Base-by-base conservation (phyloP, 1,140 invertebrate species). In the Drosophila suzukii region DNA sequence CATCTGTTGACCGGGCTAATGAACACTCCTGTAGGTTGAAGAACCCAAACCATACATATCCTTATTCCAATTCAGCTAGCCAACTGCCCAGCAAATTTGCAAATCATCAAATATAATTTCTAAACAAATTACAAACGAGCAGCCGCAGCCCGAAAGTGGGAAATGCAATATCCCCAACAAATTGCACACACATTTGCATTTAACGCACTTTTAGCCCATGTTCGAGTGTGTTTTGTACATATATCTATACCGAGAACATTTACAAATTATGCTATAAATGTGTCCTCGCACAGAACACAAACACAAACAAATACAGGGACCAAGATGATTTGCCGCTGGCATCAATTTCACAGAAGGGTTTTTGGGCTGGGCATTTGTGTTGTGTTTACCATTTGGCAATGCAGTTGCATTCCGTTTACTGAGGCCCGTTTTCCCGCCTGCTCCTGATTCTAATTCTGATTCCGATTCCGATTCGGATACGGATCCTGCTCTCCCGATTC, bases 71-170 rank as follows among this genome's bases (percentile, higher is more conserved):
- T 12, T 43, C 47, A 38, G 49, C 59, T 53, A 72, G 4, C 34
- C 60, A 66, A 47, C 72, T 57, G 62, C 70, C 27, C 34, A 55
- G 34, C 68, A 76, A 67, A 86, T 82, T 86, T 78, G 79, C 61
- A 63, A 75, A 72, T 76, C 75, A 82, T 75, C 75, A 78, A 82
- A 82, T 88, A 78, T 82, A 82, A 85, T 78, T 82, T 82, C 60
- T 51, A 86, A 78, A 82, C 82, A 88, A 85, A 85, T 85, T 81
- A 88, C 75, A 67, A 62, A 79, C 68, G 65, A 59, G 57, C 67
- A 56, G 51, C 60, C 38, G 38, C 55, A 54, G 32, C 20, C 53
- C 8, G 56, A 71, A 83, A 84, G 63, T 84, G 53, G 58, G 36
- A 53, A 54, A 65, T 83, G 60, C 75, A 84, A 83, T 62, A 75